Percentiles rank a stretch among this genome's conserved stretches.
Conservation (phyloP, 2,888 invertebrate genomes). For the Brachylomia viminalis region DNA sequence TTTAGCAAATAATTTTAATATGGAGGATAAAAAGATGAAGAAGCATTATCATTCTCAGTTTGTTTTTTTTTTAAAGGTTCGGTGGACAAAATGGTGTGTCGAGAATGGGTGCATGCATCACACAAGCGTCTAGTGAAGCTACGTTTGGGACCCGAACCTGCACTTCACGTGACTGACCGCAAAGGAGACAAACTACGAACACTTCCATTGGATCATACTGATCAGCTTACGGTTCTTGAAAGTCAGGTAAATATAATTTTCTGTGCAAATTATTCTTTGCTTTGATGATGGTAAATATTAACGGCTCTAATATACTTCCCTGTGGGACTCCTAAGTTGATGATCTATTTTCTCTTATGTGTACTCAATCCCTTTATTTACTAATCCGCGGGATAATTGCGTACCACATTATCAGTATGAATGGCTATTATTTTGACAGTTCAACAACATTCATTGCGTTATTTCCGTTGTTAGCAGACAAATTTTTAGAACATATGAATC, state of each 20-base stretch:
- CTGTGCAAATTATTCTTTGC: not conserved
- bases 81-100: slow-evolving; percentile 97
- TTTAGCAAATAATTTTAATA: not conserved
- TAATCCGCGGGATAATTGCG: too few relatives aligned
- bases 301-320: not conserved
- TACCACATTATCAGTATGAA: too few relatives aligned
- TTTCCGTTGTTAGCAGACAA: too few relatives aligned
- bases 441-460: too few relatives aligned
- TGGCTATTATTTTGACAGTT: too few relatives aligned
- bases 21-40: not conserved
- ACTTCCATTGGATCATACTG: slow-evolving; percentile 94
- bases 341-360: not conserved
- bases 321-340: not conserved
- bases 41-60: not conserved
- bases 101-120: slow-evolving; percentile 98
- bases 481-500: too few relatives aligned
- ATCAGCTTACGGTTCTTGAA: slow-evolving; percentile 96
- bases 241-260: slow-evolving; percentile 92
- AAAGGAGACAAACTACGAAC: slow-evolving; percentile 97
- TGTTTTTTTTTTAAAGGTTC: slow-evolving; percentile 85
- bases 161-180: slow-evolving; percentile 96
- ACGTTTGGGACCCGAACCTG: slow-evolving; percentile 96
- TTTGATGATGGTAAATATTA: not conserved
- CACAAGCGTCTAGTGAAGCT: slow-evolving; percentile 97
- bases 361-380: not conserved